phyloP scores from a whole-genome alignment of 1,140 invertebrate genomes.

The Drosophila paulistorum region DNA sequence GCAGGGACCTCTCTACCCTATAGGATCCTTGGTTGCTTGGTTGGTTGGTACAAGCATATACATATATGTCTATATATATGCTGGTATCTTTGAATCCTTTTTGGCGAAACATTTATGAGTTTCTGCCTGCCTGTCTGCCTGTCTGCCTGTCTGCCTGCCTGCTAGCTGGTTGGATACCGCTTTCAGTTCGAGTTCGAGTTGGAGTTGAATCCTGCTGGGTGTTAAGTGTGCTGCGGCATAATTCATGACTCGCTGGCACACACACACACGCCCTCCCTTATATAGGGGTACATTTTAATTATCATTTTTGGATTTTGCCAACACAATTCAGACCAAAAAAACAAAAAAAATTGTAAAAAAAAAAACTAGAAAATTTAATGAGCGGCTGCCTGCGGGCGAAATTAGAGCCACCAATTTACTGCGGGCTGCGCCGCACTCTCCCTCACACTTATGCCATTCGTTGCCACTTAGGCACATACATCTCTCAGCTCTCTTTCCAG shows the following conservation, averaged over 20 bases:
- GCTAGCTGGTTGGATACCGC: too few relatives aligned
- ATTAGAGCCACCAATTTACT: slow-evolving; percentile 25
- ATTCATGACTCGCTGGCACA: slow-evolving; percentile 15
- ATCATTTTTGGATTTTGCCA: slow-evolving; percentile 19
- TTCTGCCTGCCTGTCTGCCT: not conserved
- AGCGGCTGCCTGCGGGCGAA: slow-evolving; percentile 14
- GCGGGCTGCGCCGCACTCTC: not conserved
- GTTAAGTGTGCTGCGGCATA: slow-evolving; percentile 24
- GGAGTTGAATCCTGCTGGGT: slow-evolving; percentile 6
- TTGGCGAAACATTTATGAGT: slow-evolving; percentile 24
- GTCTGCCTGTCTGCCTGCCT: not conserved
- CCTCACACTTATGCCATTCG: not conserved
- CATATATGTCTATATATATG: not conserved
- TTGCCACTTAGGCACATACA: not conserved
- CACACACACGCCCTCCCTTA: not conserved
- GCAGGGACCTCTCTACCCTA: slow-evolving; percentile 9
- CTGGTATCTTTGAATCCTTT: slow-evolving; percentile 5
- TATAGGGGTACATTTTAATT: slow-evolving; percentile 18
- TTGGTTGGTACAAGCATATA: too few relatives aligned
- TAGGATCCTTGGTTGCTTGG: not conserved
- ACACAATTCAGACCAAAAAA: not conserved
- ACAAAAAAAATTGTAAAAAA: not conserved
- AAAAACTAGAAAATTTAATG: slow-evolving; percentile 25
- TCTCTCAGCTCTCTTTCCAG: not conserved
- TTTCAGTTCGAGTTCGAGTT: not conserved